These are phyloP conservation scores for Drosophila gunungcola DNA, from an alignment of 1,140 invertebrate species.

Conservation along the genomic window DNA sequence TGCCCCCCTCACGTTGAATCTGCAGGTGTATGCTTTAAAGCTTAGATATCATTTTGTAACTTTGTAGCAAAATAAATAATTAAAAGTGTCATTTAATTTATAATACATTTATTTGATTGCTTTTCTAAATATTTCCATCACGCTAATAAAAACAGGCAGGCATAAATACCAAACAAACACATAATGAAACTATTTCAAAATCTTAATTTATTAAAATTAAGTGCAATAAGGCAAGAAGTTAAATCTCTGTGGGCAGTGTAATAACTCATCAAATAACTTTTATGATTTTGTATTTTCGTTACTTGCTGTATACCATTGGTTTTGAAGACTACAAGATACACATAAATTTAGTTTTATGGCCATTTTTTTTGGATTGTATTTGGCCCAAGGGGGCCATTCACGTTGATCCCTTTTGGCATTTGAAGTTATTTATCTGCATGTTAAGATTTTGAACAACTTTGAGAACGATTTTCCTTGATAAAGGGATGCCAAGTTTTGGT, in stretches of 20 bases:
- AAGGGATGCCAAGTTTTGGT: constrained; percentile 11
- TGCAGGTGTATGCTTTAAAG: constrained; percentile 28
- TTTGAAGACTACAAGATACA: constrained; percentile 2
- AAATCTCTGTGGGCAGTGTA: not conserved
- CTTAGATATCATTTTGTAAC: not conserved
- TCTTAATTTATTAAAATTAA: not conserved
- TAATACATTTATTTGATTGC: not conserved
- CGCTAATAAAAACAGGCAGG: no score
- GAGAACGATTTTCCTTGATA: constrained; percentile 32
- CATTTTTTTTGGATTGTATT: constrained; percentile 31
- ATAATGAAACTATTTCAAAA: not conserved
- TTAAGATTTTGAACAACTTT: constrained; percentile 37
- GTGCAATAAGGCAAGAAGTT: not conserved
- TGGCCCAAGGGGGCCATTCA: constrained; percentile 37
- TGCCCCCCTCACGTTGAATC: constrained; percentile 11
- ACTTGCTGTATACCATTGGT: constrained; percentile 8
- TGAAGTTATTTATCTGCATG: constrained; percentile 36
- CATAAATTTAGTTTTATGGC: constrained; percentile 64
- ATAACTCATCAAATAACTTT: constrained; percentile 10
- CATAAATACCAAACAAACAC: no score
- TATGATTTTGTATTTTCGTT: constrained; percentile 12
- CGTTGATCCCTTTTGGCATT: constrained; percentile 44
- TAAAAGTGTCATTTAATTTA: not conserved
- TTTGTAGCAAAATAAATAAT: not conserved
- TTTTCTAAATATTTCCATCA: no score